Conservation (phyloP, 2,797 vertebrate species). For the Ctenopoma kingsleyae region DNA sequence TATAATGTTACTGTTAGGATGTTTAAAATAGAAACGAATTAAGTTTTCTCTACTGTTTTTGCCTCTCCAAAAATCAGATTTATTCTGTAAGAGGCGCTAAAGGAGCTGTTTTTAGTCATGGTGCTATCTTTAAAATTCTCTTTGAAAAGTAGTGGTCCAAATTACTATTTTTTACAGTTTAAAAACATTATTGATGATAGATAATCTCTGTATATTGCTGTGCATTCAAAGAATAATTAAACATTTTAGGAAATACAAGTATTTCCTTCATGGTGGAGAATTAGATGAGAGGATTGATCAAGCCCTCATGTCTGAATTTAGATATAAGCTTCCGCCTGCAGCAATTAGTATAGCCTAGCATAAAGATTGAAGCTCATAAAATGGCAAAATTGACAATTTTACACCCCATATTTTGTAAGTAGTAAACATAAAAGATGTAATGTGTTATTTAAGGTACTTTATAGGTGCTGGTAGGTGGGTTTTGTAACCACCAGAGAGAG, state of each 20-base stretch:
- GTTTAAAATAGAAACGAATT: conserved; percentile 9
- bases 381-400: not conserved
- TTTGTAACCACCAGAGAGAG: not conserved
- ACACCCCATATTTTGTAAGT: not conserved
- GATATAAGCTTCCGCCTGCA: not conserved
- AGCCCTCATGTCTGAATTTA: not conserved
- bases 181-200: conserved; percentile 18
- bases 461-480: not conserved
- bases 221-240: conserved; percentile 22
- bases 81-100: conserved; percentile 27
- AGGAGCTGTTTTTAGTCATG: conserved; percentile 47
- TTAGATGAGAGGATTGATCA: not conserved
- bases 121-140: conserved; percentile 63
- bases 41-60: conserved; percentile 5
- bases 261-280: not conserved
- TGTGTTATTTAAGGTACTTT: not conserved
- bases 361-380: not conserved
- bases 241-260: not conserved
- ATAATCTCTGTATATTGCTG: conserved; percentile 13
- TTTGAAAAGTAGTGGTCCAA: conserved; percentile 23
- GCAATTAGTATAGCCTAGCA: not conserved
- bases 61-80: conserved; percentile 15
- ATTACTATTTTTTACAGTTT: conserved; percentile 4
- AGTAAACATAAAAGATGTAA: not conserved
- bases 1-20: conserved; percentile 17